Conservation (phyloP, 1,140 invertebrate species). For the Pteromalus puparum region DNA sequence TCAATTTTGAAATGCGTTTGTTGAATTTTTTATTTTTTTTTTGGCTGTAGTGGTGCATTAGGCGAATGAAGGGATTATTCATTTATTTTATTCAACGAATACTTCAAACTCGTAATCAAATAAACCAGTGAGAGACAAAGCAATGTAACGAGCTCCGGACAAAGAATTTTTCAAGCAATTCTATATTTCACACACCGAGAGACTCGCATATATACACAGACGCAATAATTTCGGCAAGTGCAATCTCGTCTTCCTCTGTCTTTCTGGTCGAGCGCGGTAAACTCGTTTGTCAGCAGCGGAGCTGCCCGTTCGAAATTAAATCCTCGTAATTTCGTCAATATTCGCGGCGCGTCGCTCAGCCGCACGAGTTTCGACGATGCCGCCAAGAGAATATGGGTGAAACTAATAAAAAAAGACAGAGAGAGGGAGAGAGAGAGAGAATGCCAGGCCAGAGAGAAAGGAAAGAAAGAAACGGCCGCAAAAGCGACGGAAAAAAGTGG, state of each 20-base stretch:
- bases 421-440: background rate
- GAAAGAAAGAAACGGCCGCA: background rate
- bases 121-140: too few relatives aligned
- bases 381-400: background rate
- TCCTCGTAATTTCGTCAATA: constrained; percentile 30
- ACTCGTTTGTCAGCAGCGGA: background rate
- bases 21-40: too few relatives aligned
- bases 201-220: too few relatives aligned
- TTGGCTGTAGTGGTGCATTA: too few relatives aligned
- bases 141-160: too few relatives aligned
- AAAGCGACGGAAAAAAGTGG: background rate
- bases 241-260: background rate
- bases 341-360: background rate
- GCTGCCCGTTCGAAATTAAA: background rate
- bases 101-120: too few relatives aligned
- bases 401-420: background rate
- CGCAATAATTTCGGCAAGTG: too few relatives aligned
- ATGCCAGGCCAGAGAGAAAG: background rate
- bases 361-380: background rate
- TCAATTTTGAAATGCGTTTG: too few relatives aligned
- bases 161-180: too few relatives aligned
- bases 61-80: too few relatives aligned
- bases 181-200: too few relatives aligned
- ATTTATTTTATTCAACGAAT: too few relatives aligned
- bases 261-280: background rate